These are phyloP conservation scores for Elysia chlorotica DNA, from an alignment of 1,140 invertebrate genomes.

Conservation along the genomic window DNA sequence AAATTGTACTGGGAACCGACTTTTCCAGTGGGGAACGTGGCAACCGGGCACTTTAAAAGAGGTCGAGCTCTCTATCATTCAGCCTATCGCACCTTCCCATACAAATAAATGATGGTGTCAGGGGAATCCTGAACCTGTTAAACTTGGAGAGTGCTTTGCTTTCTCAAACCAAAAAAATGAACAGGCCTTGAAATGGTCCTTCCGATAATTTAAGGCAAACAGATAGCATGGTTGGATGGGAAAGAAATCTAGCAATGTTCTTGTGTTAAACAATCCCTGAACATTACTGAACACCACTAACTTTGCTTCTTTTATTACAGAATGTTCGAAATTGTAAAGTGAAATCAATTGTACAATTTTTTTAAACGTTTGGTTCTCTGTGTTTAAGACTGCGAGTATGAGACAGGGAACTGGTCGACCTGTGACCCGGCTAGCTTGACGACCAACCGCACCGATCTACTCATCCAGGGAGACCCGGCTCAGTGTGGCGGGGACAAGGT, in stretches of 20 bases:
- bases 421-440: constrained; percentile 34
- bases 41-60: too few species aligned
- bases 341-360: not conserved
- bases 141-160: too few species aligned
- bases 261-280: not conserved
- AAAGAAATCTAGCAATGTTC: not conserved
- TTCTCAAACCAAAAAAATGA: too few species aligned
- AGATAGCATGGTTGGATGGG: not conserved
- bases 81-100: too few species aligned
- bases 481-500: constrained; percentile 30
- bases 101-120: too few species aligned
- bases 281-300: not conserved
- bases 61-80: too few species aligned
- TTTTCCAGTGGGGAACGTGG: too few species aligned
- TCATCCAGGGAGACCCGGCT: constrained; percentile 31
- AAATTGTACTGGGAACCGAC: too few species aligned
- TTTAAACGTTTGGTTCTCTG: too few species aligned
- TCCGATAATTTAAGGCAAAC: not conserved
- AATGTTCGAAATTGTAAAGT: not conserved
- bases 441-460: constrained; percentile 30
- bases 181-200: too few species aligned
- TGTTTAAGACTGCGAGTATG: constrained; percentile 47
- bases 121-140: too few species aligned
- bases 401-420: constrained; percentile 34
- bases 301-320: not conserved